Base-by-base conservation (phyloP, 2,888 invertebrate species). In the Aleiodes testaceus region DNA sequence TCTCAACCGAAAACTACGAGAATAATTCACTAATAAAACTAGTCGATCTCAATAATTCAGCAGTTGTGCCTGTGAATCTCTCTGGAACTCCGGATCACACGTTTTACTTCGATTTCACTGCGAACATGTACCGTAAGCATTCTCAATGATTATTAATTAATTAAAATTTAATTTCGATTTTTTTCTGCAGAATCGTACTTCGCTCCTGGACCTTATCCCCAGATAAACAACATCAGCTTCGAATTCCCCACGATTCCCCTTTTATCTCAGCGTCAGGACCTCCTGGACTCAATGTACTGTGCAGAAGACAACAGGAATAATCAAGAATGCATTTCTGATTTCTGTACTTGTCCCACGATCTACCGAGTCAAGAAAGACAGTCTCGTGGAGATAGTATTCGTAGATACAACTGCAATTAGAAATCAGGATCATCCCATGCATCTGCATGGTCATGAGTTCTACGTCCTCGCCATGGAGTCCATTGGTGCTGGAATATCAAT, bases 171-270 rank as follows among this genome's bases (percentile, higher is more conserved):
- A 69, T 61, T 59, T 20, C 3, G 14, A 61, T 49, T 61, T 63
- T 52, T 59, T n/a, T 36, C 72, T 71, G 6, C 66, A 80, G 80
- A 74, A 55, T 74, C 76, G 9, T 72, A 77, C 66, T 72, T 67
- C 16, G 72, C 69, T 14, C 77, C 80, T 11, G 81, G 82, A n/a
- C 78, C 80, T 12, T 84, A 70, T 76, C 86, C 89, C 30, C 87
- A 88, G 83, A 88, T 85, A 4, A 88, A 89, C 78, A 79, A 88
- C 70, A 85, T 89, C 30, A 82, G 87, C 4, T 86, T 86, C 70
- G 75, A 80, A 50, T 77, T 77, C 72, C 88, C 89, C 6, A 66
- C 85, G 2, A 79, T 85, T 1, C 88, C 89, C 5, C 81, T 88
- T 7, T 74, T 89, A 9, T 83, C 87, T 0, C 88, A 89, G 73